phyloP scores from a whole-genome alignment of 2,797 vertebrate species.

The Aulostomus chinensis region DNA sequence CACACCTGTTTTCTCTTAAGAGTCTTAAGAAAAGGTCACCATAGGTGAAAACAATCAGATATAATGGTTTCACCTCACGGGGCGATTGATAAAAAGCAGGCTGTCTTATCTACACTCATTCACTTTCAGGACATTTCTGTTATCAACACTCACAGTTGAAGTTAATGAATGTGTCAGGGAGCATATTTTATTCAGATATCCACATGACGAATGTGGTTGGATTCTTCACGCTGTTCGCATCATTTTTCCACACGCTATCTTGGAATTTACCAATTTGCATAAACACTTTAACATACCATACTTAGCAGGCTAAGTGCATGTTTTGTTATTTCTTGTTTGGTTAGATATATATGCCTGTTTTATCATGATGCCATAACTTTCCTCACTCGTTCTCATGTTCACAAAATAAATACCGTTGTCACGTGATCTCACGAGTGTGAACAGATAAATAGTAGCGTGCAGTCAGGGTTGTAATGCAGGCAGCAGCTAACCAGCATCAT shows the following conservation, averaged over 20 bases:
- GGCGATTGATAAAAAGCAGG: conserved; percentile 24
- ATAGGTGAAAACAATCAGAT: conserved; percentile 53
- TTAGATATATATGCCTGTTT: too few species aligned
- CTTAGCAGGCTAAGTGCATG: too few species aligned
- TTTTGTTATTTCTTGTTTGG: too few species aligned
- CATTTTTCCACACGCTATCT: too few species aligned
- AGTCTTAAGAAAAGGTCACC: conserved; percentile 56
- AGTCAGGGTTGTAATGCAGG: not conserved
- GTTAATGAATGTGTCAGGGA: conserved; percentile 23
- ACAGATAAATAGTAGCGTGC: not conserved
- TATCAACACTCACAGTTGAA: conserved; percentile 17
- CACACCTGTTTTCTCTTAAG: conserved; percentile 27
- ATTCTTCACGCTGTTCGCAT: conserved; percentile 16
- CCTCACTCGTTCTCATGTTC: too few species aligned
- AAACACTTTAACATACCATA: too few species aligned
- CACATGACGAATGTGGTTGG: conserved; percentile 2
- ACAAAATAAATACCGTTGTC: too few species aligned
- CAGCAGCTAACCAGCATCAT: not conserved
- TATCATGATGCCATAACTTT: too few species aligned
- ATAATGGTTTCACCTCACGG: conserved; percentile 19
- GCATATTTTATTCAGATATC: conserved; percentile 8
- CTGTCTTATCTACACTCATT: conserved; percentile 19
- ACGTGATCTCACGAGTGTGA: too few species aligned
- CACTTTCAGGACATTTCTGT: conserved; percentile 30
- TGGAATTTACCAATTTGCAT: too few species aligned